Percentiles rank a stretch among this genome's conserved stretches.
Evolutionary conservation across 2,888 invertebrate species (phyloP).

Genomic region (Aphodius granarius): DNA sequence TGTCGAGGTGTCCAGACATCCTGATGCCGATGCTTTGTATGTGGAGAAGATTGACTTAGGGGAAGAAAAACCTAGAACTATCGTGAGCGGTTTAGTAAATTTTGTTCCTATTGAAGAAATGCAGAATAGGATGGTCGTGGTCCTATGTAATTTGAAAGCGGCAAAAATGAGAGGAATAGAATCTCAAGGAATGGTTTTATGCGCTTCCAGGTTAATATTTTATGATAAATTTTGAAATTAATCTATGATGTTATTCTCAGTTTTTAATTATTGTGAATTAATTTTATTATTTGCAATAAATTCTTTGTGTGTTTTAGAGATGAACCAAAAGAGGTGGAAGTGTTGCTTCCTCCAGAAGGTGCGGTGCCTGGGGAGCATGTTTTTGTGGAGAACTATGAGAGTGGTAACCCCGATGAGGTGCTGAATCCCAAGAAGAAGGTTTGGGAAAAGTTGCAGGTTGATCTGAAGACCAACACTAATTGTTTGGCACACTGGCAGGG

Average conservation of each 20-base stretch:
- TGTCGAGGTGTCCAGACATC: constrained; percentile 80
- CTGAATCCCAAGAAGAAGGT: constrained; percentile 95
- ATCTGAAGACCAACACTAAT: constrained; percentile 70
- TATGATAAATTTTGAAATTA: constrained; percentile 7
- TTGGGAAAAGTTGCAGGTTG: constrained; percentile 88
- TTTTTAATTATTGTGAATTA: background rate
- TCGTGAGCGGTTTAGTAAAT: constrained; percentile 90
- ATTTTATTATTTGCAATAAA: no score
- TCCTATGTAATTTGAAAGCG: constrained; percentile 94
- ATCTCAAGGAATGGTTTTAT: constrained; percentile 92
- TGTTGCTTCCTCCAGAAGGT: constrained; percentile 75
- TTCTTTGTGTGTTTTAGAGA: constrained; percentile 53
- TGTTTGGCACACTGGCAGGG: constrained; percentile 86
- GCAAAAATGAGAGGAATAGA: constrained; percentile 94
- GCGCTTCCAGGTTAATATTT: constrained; percentile 72
- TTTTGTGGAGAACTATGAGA: constrained; percentile 79
- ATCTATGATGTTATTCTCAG: constrained; percentile 1
- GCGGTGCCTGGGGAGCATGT: constrained; percentile 83
- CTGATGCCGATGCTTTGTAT: constrained; percentile 90
- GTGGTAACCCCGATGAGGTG: constrained; percentile 77
- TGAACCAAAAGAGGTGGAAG: constrained; percentile 82
- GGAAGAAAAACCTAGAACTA: constrained; percentile 68
- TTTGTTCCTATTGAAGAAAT: constrained; percentile 89
- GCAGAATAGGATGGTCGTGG: constrained; percentile 85
- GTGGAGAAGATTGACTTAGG: constrained; percentile 92